Percentiles rank a stretch among this genome's conserved stretches.
phyloP scores from a whole-genome alignment of 2,888 invertebrate species.

The Leptinotarsa haldemani region DNA sequence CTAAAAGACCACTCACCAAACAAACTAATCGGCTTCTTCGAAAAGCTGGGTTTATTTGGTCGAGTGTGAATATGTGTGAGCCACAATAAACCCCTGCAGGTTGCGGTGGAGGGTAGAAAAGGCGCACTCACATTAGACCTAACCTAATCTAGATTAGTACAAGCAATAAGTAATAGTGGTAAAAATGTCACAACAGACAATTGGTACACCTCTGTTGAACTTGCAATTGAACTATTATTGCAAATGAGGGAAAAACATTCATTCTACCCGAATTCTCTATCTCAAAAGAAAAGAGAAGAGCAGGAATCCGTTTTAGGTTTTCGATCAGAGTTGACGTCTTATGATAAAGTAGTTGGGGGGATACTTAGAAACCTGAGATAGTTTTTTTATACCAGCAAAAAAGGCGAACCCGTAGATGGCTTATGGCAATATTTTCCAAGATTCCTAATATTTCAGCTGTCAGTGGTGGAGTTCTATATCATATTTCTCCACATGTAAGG shows the following conservation, averaged over 20 bases:
- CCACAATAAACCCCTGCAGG: no score
- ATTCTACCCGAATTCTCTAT: background rate
- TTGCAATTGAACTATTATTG: slow-evolving; percentile 25
- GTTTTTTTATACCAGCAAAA: slow-evolving; percentile 39
- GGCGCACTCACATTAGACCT: no score
- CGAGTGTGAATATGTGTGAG: no score
- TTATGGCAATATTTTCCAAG: no score
- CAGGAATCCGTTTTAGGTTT: slow-evolving; percentile 47
- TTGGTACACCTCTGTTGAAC: slow-evolving; percentile 32
- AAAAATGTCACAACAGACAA: slow-evolving; percentile 37
- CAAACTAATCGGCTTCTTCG: no score
- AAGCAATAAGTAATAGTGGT: background rate
- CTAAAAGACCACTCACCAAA: no score
- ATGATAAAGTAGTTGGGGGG: slow-evolving; percentile 32
- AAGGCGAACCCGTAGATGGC: no score
- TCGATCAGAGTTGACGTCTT: slow-evolving; percentile 27
- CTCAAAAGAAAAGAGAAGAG: slow-evolving; percentile 15
- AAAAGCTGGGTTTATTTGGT: no score
- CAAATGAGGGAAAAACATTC: slow-evolving; percentile 30
- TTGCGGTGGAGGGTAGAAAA: no score
- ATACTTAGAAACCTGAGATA: slow-evolving; percentile 44
- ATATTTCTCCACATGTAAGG: no score
- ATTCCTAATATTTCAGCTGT: background rate
- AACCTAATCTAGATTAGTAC: background rate
- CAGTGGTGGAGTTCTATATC: no score